Base-by-base conservation (phyloP, 2,797 vertebrate species). In the Pseudocheirus occidentalis region DNA sequence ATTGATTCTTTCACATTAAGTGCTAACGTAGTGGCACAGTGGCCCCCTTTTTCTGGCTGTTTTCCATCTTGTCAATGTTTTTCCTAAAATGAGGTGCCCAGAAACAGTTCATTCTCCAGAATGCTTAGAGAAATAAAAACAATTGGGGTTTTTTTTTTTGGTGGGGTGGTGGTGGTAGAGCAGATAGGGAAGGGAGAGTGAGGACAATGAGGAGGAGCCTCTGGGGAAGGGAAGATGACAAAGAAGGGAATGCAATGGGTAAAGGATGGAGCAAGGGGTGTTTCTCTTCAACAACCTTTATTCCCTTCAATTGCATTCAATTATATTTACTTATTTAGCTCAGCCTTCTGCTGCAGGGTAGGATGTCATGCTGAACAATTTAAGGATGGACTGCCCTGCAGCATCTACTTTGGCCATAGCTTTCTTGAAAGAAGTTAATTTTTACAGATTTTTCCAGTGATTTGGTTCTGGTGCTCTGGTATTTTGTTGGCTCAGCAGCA, bases 401-500 rank as follows among this genome's bases (percentile, higher is more conserved):
- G 59, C 40, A 96, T 92, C 95, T 87, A 90, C 90, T 95, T 66
- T 53, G 62, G 52, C 90, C 21, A 92, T 93, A 66, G 90, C 16
- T 58, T 96, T 81, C 94, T 92, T 59, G 54, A 93, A 92, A 93
- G 95, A 94, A 92, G 94, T 55, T 90, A 56, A 87, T 53, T 93
- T 93, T 91, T 87, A 58, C 96, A 13, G 14, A 56, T 97, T 96
- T 21, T 21, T 56, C 73, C 55, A 54, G 66, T 1, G 93, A 57
- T 97, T 96, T 94, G 40, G 1, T 87, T 97, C 97, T 93, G n/a
- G n/a, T 92, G 18, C 93, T 52, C n/a, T 92, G 94, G 95, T 95
- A 62, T 94, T 95, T 95, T 94, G 94, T 92, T 94, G 97, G 91
- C 59, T 96, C 4, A 93, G 62, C 18, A 57, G 91, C 95, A 90